phyloP scores from a whole-genome alignment of 2,888 invertebrate genomes.

The Glaucopsyche alexis region DNA sequence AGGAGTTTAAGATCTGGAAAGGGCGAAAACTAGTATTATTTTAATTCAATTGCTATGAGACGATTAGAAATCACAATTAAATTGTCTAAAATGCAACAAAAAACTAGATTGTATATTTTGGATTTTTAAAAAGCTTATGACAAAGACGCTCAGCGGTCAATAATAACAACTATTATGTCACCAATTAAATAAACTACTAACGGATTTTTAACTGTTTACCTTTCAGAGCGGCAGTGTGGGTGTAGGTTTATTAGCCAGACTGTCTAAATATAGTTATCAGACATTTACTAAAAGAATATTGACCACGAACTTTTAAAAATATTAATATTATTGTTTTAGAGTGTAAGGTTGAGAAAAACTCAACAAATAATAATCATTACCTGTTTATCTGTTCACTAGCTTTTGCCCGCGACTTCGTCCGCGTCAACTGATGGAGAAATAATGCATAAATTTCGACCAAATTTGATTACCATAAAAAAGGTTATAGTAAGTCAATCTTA shows the following conservation, averaged over 20 bases:
- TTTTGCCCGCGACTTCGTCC: too few relatives aligned
- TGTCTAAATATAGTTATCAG: background rate
- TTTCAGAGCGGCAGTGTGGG: background rate
- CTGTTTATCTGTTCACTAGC: too few relatives aligned
- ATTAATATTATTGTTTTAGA: background rate
- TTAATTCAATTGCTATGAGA: too few relatives aligned
- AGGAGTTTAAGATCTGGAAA: too few relatives aligned
- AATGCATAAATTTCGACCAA: too few relatives aligned
- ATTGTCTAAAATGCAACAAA: too few relatives aligned
- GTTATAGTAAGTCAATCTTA: too few relatives aligned
- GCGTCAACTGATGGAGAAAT: too few relatives aligned
- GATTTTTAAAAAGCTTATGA: background rate
- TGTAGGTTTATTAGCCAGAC: background rate
- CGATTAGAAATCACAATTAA: background rate
- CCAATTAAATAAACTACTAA: background rate
- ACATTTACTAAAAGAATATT: background rate
- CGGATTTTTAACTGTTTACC: background rate
- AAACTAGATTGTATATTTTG: too few relatives aligned
- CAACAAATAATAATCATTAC: too few relatives aligned
- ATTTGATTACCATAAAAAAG: too few relatives aligned
- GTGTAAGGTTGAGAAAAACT: background rate
- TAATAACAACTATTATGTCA: background rate
- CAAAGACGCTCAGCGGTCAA: background rate
- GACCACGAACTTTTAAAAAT: background rate
- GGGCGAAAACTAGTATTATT: too few relatives aligned